phyloP scores from a whole-genome alignment of 37 sponge, comb jelly and placozoan species.

The Agelas oroides region DNA sequence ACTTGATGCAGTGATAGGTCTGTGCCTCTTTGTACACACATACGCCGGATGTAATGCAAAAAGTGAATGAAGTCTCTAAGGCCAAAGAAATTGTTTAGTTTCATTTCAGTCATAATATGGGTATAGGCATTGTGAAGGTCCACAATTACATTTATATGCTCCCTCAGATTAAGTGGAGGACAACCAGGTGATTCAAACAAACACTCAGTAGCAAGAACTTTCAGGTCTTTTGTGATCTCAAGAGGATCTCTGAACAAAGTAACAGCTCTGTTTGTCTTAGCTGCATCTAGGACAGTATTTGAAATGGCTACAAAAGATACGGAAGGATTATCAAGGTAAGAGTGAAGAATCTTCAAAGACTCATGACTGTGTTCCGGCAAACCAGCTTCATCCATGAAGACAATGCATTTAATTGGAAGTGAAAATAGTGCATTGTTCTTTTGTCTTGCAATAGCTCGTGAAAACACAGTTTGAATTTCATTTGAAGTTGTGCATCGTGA shows the following conservation, averaged over 20 bases:
- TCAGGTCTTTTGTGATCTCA: slow-evolving; percentile 49
- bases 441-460: slow-evolving; percentile 76
- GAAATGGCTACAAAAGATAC: slow-evolving; percentile 92
- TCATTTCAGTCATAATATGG: slow-evolving; percentile 17
- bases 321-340: slow-evolving; percentile 76
- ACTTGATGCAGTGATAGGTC: background rate
- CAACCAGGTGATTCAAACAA: slow-evolving; percentile 36
- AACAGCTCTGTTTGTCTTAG: slow-evolving; percentile 88
- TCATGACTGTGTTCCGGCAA: slow-evolving; percentile 91
- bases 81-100: slow-evolving; percentile 69
- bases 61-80: slow-evolving; percentile 84
- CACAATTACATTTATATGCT: slow-evolving; percentile 32
- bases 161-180: slow-evolving; percentile 26
- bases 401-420: slow-evolving; percentile 69
- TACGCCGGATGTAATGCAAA: slow-evolving; percentile 56
- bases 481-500: slow-evolving; percentile 84
- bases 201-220: slow-evolving; percentile 61
- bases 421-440: slow-evolving; percentile 20
- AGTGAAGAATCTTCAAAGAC: slow-evolving; percentile 89
- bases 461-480: slow-evolving; percentile 84
- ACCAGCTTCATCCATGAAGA: slow-evolving; percentile 95
- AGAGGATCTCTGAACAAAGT: slow-evolving; percentile 73
- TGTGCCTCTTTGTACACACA: background rate
- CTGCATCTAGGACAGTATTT: slow-evolving; percentile 89
- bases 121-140: slow-evolving; percentile 51